These are phyloP conservation scores for Clusia tigrina DNA, from an alignment of 2,888 invertebrate genomes.

Conservation along the genomic window DNA sequence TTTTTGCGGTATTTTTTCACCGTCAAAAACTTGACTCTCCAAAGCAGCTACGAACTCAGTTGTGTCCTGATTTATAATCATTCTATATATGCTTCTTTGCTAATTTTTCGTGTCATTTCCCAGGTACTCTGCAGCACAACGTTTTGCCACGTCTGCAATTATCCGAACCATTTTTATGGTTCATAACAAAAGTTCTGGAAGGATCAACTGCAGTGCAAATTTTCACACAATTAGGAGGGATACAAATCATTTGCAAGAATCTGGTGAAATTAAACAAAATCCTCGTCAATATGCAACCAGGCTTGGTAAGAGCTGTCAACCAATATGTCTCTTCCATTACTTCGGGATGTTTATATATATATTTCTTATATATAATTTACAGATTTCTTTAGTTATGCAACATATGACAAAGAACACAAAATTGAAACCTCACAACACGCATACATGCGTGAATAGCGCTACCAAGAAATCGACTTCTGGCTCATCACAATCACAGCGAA, in stretches of 20 bases:
- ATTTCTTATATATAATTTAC: not conserved
- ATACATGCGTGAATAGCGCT: slow-evolving; percentile 55
- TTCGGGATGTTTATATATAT: too few species aligned
- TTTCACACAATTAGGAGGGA: slow-evolving; percentile 79
- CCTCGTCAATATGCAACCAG: slow-evolving; percentile 74
- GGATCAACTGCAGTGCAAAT: slow-evolving; percentile 77
- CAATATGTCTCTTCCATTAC: too few species aligned
- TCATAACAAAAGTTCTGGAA: slow-evolving; percentile 81
- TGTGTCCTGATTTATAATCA: too few species aligned
- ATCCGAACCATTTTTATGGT: slow-evolving; percentile 87
- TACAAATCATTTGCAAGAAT: slow-evolving; percentile 80
- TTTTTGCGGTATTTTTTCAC: too few species aligned
- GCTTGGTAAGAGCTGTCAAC: slow-evolving; percentile 74
- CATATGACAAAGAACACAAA: slow-evolving; percentile 67
- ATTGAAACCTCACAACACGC: slow-evolving; percentile 61
- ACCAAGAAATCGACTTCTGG: slow-evolving; percentile 59
- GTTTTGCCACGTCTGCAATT: slow-evolving; percentile 67
- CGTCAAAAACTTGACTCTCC: too few species aligned
- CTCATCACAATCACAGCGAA: slow-evolving; percentile 63
- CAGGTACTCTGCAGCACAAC: slow-evolving; percentile 60
- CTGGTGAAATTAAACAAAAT: slow-evolving; percentile 78
- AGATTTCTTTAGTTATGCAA: slow-evolving; percentile 70
- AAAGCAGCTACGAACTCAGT: too few species aligned
- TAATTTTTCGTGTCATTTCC: not conserved
- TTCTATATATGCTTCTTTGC: not conserved